Percentiles rank a stretch among this genome's conserved stretches.
Conservation (phyloP, 2,888 invertebrate species). For the Pristionchus maxplancki region DNA sequence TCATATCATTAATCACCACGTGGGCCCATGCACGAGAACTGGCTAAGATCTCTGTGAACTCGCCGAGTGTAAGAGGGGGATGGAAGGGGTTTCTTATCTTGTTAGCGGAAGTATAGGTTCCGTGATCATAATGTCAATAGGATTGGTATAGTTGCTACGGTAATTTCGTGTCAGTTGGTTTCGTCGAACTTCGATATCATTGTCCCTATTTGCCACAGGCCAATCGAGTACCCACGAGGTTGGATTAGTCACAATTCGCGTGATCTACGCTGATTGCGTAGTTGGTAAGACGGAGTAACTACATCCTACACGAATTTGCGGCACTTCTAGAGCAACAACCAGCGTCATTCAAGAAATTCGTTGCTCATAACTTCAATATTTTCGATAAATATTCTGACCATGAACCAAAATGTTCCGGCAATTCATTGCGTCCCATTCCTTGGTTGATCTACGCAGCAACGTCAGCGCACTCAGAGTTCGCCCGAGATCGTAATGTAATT, state of each 20-base stretch:
- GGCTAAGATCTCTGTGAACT: conserved; percentile 23
- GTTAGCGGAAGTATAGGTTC: no score
- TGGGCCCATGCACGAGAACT: conserved; percentile 20
- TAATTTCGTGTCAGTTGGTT: no score
- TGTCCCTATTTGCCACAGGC: background rate
- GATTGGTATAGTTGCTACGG: no score
- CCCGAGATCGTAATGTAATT: background rate
- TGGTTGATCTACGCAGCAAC: background rate
- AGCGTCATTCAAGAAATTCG: background rate
- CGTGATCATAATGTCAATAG: no score
- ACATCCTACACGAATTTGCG: background rate
- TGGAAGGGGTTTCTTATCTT: no score
- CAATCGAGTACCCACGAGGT: background rate
- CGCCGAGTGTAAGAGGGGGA: background rate
- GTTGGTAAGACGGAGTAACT: background rate
- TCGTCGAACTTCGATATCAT: background rate
- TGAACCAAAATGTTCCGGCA: no score
- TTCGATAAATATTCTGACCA: no score
- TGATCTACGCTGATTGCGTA: background rate
- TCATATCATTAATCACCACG: conserved; percentile 6
- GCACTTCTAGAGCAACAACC: no score
- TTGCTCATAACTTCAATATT: no score
- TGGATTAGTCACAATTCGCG: background rate
- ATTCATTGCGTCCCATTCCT: background rate
- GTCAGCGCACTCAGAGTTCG: background rate